Percentiles rank a stretch among this genome's conserved stretches.
phyloP scores from a whole-genome alignment of 1,140 invertebrate genomes.

The Littorina saxatilis region DNA sequence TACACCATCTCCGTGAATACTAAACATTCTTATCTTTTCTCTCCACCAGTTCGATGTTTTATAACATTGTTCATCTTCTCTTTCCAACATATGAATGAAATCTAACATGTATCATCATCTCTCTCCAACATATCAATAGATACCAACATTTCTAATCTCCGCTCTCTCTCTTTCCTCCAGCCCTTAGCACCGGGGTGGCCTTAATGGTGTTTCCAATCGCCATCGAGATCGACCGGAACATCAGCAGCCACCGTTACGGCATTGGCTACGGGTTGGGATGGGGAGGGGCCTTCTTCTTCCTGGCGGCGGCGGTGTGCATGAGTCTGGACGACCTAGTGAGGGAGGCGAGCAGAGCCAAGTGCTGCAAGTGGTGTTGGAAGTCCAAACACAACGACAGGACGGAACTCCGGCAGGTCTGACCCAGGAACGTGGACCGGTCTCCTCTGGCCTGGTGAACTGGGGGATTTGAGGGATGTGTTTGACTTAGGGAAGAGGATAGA shows the following conservation, averaged over 20 bases:
- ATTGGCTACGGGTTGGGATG: constrained; percentile 73
- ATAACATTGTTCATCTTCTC: too few species aligned
- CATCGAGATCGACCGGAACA: constrained; percentile 61
- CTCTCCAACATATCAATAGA: too few species aligned
- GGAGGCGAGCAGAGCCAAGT: constrained; percentile 65
- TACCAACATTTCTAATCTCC: too few species aligned
- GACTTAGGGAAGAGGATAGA: background rate
- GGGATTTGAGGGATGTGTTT: background rate
- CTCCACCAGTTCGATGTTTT: too few species aligned
- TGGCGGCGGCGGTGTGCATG: constrained; percentile 74
- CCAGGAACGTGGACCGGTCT: constrained; percentile 21
- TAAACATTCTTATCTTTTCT: too few species aligned
- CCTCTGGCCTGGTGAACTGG: background rate
- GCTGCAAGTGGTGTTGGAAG: constrained; percentile 64
- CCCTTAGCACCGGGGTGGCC: constrained; percentile 66
- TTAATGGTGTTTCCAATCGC: constrained; percentile 70
- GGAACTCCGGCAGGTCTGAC: constrained; percentile 64
- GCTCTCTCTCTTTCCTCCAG: constrained; percentile 61
- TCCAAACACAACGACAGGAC: constrained; percentile 53
- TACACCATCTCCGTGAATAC: too few species aligned
- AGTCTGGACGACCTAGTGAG: constrained; percentile 72
- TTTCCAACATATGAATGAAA: too few species aligned
- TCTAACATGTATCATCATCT: too few species aligned
- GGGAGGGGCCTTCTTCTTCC: constrained; percentile 72
- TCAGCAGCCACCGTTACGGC: constrained; percentile 64